Conservation (phyloP, 2,113 vertebrate genomes). For the Ceratotherium simum region DNA sequence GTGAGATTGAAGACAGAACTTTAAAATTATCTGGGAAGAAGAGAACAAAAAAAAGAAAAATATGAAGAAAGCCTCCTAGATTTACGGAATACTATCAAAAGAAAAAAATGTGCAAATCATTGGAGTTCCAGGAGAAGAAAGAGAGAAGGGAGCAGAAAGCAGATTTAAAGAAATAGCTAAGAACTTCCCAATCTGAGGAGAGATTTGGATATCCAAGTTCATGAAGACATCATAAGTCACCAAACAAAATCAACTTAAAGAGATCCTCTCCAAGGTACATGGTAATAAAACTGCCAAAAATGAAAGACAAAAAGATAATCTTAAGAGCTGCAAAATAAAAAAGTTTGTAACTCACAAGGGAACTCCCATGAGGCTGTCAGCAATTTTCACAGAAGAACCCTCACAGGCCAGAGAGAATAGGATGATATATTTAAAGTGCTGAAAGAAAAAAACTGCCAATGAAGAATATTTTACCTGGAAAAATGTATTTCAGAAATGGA, state of each 20-base stretch:
- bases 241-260: not conserved
- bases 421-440: not conserved
- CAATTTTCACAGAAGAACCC: not conserved
- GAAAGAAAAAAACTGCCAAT: not conserved
- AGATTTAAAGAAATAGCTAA: not conserved
- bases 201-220: not conserved
- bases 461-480: not conserved
- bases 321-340: not conserved
- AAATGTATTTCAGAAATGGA: not conserved
- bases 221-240: not conserved
- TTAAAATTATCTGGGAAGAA: not conserved
- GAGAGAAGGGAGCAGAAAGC: not conserved
- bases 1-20: not conserved
- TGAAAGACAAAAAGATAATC: not conserved
- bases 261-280: not conserved
- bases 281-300: not conserved
- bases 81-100: not conserved
- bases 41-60: not conserved
- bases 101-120: not conserved
- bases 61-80: not conserved
- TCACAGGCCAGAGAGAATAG: not conserved
- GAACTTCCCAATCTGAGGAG: not conserved
- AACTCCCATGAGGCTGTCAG: not conserved
- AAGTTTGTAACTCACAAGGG: not conserved
- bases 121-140: not conserved